phyloP scores from a whole-genome alignment of 2,113 vertebrate genomes.

The Malurus elegans region DNA sequence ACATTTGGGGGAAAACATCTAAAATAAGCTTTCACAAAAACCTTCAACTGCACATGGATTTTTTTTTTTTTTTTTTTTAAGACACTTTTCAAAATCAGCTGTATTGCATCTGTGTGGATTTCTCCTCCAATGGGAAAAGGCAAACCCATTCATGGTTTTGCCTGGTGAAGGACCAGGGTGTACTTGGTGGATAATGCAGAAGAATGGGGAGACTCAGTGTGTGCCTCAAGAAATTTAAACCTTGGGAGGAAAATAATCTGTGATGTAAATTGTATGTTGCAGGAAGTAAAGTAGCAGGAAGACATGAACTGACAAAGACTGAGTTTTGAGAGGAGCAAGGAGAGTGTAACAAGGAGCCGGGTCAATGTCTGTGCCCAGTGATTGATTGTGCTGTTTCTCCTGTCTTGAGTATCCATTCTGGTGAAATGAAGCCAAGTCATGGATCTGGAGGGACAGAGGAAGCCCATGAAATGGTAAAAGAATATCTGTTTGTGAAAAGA shows the following conservation, averaged over 20 bases:
- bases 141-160: background rate
- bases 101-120: background rate
- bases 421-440: background rate
- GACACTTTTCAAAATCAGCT: background rate
- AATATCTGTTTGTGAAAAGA: background rate
- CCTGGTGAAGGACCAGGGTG: background rate
- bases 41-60: background rate
- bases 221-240: background rate
- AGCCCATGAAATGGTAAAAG: background rate
- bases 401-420: background rate
- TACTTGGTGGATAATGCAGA: background rate
- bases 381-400: background rate
- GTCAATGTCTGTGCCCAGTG: fast-evolving
- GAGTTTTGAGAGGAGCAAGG: background rate
- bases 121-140: background rate
- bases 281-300: background rate
- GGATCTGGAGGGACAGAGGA: background rate
- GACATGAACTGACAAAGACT: background rate
- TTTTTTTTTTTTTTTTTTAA: background rate
- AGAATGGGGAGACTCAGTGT: background rate
- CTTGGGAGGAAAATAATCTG: background rate
- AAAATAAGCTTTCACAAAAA: background rate
- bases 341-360: fast-evolving
- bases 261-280: background rate
- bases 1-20: background rate